Base-by-base conservation (phyloP, 2,113 vertebrate genomes). In the Nothobranchius kuhntae region DNA sequence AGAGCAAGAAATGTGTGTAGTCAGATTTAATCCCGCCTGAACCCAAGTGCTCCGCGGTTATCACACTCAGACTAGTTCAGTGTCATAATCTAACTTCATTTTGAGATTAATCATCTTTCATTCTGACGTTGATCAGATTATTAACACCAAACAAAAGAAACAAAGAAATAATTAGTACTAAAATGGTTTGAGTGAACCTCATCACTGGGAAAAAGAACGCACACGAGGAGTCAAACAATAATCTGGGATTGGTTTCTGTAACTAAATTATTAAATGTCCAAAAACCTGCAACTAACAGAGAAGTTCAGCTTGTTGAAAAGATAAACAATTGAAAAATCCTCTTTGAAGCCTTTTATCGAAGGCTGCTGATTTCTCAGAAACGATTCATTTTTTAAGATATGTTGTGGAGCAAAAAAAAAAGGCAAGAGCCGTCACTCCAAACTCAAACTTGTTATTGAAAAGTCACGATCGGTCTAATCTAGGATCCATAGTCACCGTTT, bases 371-470 rank as follows among this genome's bases (percentile, higher is more conserved):
- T 26, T 52, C 1, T 12, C 47, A 46, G 40, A n/a, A 2, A 0
- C 0, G 7, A 7, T 9, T 3, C 47, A 13, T 14, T 13, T 56
- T 52, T 26, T 50, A 7, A 51, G 24, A 35, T 44, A 40, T 6
- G 10, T 4, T 40, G 13, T 48, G 45, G 30, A 15, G 42, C 46
- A 61, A 51, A 12, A 42, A 13, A 40, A 8, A 40, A 8, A 57
- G 15, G 53, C 35, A 35, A 54, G n/a, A 53, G 21, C 50, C 1
- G 13, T 44, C 53, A 35, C 36, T 30, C 21, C 30, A 36, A 13
- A 50, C 56, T 71, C 21, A 53, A 73, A 61, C 69, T 66, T 21
- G 12, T 38, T 38, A 42, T n/a, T 15, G 11, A 68, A 47, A 38
- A 78, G 58, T 62, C 53, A 67, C 42, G 17, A 48, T 30, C 40